Base-by-base conservation (phyloP, 2,888 invertebrate species). In the Selenia dentaria region DNA sequence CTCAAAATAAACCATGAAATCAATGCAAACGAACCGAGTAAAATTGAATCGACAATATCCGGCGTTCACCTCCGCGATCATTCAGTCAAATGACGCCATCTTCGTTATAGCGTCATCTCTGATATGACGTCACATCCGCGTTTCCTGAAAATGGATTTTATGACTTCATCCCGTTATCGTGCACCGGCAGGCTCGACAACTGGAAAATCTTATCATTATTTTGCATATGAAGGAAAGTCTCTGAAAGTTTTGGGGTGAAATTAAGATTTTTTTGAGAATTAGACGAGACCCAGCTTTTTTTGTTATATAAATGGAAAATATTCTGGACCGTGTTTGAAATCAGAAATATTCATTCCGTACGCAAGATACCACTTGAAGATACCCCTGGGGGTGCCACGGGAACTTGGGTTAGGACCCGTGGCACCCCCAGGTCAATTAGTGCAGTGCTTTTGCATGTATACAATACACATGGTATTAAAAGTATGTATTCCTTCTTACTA, bases 141-240 rank as follows among this genome's bases (percentile, higher is more conserved):
- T 66, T 74, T 66, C 65, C 58, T 62, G 57, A 46, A 63, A 57
- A 54, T 58, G 62, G 55, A 65, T 73, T 74, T 78, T 70, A 77
- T 60, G 70, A 64, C 64, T 54, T 73, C 56, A 78, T 78, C 63
- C 60, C 51, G 69, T 68, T 78, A 79, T 79, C 79, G 51, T 51
- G 25, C 35, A 29, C 40, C 11, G 46, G 54, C 74, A 74, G 74
- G 66, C 72, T 59, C 44, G 48, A 53, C n/a, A 63, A 60, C 59
- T 64, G 51, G 40, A 62, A 58, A 56, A 59, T 57, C 57, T 65
- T 62, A 63, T 62, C 59, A 54, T 55, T 57, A 57, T 60, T 54
- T 51, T 38, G 39, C 49, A 64, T 54, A 66, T 62, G 54, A 51
- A 65, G 49, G 61, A 42, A 54, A 16, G 16, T 3, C 16, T 4